A percentile compares a stretch with the other conserved stretches of the same genome.
These are phyloP conservation scores for Pollicipes pollicipes DNA, from an alignment of 1,140 invertebrate species.

Conservation along the genomic window DNA sequence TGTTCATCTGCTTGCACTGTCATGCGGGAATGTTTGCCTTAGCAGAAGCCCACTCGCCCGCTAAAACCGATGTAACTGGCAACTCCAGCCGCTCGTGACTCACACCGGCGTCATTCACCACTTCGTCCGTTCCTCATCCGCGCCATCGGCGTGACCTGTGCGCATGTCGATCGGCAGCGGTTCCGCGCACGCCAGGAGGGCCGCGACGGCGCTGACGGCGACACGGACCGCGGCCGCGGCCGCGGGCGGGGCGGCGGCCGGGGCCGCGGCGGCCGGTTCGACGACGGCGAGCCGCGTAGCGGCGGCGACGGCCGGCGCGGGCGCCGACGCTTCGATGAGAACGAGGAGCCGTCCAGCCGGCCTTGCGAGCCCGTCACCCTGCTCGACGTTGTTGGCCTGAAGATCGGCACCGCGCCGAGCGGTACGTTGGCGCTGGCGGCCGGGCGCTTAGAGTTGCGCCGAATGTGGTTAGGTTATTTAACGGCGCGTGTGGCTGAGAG, in stretches of 20 bases:
- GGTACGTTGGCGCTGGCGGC: neutral
- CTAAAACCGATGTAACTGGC: no score
- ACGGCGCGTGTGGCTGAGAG: no score
- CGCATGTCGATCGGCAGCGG: neutral
- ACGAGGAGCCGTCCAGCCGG: slow-evolving; percentile 32
- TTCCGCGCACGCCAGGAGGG: slow-evolving; percentile 31
- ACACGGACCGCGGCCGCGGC: slow-evolving; percentile 18
- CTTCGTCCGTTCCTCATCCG: no score
- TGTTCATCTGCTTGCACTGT: no score
- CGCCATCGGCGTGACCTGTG: no score
- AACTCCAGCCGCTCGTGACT: no score
- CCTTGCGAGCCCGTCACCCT: slow-evolving; percentile 65
- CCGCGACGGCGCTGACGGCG: slow-evolving; percentile 29
- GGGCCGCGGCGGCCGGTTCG: slow-evolving; percentile 13
- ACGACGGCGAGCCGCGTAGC: no score
- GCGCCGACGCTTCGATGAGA: slow-evolving; percentile 21
- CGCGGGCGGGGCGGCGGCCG: slow-evolving; percentile 14
- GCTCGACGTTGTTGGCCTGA: slow-evolving; percentile 71
- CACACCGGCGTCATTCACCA: no score
- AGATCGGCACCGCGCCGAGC: slow-evolving; percentile 22
- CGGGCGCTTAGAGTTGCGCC: no score
- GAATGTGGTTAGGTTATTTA: no score
- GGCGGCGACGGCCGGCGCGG: slow-evolving; percentile 12
- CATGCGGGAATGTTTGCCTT: no score
- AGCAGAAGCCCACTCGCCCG: no score